These are phyloP conservation scores for Gnatocerus cornutus DNA, from an alignment of 2,888 invertebrate genomes.

Conservation along the genomic window DNA sequence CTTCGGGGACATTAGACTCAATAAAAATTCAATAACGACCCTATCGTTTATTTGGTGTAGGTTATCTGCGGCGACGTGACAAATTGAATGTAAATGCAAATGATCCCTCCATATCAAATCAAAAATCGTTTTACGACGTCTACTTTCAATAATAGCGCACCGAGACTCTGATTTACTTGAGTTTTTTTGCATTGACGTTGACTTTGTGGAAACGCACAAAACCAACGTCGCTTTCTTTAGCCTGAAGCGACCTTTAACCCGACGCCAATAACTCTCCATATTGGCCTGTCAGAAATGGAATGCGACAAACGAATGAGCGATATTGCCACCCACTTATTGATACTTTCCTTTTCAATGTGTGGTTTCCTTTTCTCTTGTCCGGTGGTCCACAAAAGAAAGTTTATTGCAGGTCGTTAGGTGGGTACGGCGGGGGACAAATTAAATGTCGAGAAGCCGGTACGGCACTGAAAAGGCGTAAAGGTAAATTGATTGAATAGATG, in stretches of 20 bases:
- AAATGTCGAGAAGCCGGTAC: not conserved
- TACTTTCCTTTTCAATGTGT: constrained; percentile 33
- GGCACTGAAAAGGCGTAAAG: not conserved
- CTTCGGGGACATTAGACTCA: constrained; percentile 30
- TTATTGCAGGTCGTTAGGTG: not conserved
- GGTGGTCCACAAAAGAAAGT: not conserved
- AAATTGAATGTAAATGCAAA: constrained; percentile 47
- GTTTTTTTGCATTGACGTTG: not conserved
- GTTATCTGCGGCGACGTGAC: constrained; percentile 45
- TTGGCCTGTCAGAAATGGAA: constrained; percentile 50
- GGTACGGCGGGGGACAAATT: not conserved
- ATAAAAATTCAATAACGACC: constrained; percentile 45
- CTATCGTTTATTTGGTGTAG: constrained; percentile 25
- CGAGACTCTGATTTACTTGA: constrained; percentile 27
- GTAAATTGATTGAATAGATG: no score
- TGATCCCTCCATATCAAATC: constrained; percentile 37
- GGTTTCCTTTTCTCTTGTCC: constrained; percentile 14
- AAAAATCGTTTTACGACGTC: constrained; percentile 43
- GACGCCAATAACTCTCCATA: constrained; percentile 46
- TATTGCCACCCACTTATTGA: constrained; percentile 48
- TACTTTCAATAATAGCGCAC: constrained; percentile 32
- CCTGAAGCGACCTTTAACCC: constrained; percentile 46
- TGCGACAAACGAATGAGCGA: constrained; percentile 52
- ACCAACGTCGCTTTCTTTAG: constrained; percentile 9
- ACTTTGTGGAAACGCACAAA: not conserved